A percentile compares a stretch with the other conserved stretches of the same genome.
Evolutionary conservation across 1,140 invertebrate genomes (phyloP).

Genomic region (Piezodorus guildinii): DNA sequence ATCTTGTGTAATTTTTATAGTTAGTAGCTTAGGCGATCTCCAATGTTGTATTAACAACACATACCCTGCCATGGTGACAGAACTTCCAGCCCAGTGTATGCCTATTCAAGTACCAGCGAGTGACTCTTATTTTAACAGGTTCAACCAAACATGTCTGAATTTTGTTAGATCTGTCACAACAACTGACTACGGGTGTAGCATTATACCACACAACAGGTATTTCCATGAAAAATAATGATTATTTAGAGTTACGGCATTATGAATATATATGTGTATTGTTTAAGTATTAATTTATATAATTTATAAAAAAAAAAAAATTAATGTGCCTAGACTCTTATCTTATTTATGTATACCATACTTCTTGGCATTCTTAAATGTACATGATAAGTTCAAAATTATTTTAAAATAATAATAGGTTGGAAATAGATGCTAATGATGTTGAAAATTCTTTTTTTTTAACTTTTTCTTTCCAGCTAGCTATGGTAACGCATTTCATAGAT

Average conservation of each 20-base stretch:
- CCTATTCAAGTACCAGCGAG: constrained; percentile 58
- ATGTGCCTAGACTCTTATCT: too few relatives aligned
- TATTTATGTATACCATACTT: too few relatives aligned
- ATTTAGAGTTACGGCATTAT: too few relatives aligned
- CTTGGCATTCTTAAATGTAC: too few relatives aligned
- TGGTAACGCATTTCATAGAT: constrained; percentile 73
- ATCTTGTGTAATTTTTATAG: neutral
- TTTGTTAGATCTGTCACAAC: constrained; percentile 54
- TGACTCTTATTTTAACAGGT: constrained; percentile 57
- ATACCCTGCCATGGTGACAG: neutral
- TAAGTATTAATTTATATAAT: too few relatives aligned
- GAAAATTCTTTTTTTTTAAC: too few relatives aligned
- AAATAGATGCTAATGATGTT: too few relatives aligned
- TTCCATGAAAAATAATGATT: neutral
- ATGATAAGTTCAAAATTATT: too few relatives aligned
- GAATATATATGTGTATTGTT: too few relatives aligned
- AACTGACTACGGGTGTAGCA: constrained; percentile 43
- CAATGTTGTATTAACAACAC: constrained; percentile 10
- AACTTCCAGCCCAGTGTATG: constrained; percentile 40
- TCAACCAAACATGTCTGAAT: constrained; percentile 60
- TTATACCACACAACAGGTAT: constrained; percentile 58
- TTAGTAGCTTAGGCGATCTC: neutral
- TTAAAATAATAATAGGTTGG: too few relatives aligned
- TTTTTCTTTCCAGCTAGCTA: constrained; percentile 46
- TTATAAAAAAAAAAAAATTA: too few relatives aligned